A percentile compares a stretch with the other conserved stretches of the same genome.
Evolutionary conservation across 2,797 vertebrate genomes (phyloP).

Genomic region (Pagetopsis macropterus): DNA sequence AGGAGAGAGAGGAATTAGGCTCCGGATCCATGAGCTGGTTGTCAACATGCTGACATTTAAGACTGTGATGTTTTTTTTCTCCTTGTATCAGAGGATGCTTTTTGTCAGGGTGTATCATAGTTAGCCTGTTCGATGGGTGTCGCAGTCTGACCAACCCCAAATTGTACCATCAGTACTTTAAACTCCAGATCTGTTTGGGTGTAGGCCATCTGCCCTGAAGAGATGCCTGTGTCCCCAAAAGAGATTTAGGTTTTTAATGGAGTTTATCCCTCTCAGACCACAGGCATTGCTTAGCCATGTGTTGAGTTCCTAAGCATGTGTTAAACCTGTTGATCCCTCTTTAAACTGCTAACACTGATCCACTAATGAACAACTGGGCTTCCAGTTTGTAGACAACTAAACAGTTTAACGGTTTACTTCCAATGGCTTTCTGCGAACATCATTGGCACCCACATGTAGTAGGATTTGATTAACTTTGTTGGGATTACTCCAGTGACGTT

Average conservation of each 20-base stretch:
- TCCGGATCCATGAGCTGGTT: slow-evolving; percentile 16
- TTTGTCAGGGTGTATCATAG: slow-evolving; percentile 22
- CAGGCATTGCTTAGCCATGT: slow-evolving; percentile 10
- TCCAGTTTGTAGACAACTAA: background rate
- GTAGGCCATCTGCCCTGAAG: background rate
- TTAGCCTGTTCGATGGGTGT: background rate
- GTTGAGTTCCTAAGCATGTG: slow-evolving; percentile 12
- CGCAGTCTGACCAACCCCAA: background rate
- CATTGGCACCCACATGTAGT: background rate
- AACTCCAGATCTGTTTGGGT: slow-evolving; percentile 8
- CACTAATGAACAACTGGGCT: background rate
- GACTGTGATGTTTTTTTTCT: slow-evolving; percentile 11
- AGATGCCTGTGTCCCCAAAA: background rate
- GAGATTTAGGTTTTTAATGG: slow-evolving; percentile 16
- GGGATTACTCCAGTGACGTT: background rate
- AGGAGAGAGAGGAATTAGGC: background rate
- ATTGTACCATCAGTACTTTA: background rate
- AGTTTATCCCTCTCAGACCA: slow-evolving; percentile 4
- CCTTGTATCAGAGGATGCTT: background rate
- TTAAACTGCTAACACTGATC: background rate
- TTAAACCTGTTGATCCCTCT: slow-evolving; percentile 16
- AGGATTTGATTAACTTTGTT: background rate
- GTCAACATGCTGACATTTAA: slow-evolving; percentile 22
- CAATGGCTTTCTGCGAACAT: background rate
- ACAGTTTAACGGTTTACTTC: background rate